A percentile compares a stretch with the other conserved stretches of the same genome.
Evolutionary conservation across 2,113 vertebrate genomes (phyloP).

Genomic region (Stomatorhinus ivindoensis): DNA sequence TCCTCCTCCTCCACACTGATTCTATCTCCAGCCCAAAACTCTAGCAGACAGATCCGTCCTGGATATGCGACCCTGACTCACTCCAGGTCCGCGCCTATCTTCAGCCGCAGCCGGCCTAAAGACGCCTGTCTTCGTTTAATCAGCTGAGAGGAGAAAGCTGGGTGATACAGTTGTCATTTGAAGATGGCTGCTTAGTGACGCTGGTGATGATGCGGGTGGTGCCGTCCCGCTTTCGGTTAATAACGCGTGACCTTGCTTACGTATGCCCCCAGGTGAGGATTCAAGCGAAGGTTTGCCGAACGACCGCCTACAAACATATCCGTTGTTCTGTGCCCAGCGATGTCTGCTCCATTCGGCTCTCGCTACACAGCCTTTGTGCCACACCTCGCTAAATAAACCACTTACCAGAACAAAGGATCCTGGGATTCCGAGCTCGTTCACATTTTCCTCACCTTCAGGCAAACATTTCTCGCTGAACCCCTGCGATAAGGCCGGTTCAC

Average conservation of each 20-base stretch:
- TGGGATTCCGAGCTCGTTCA: not conserved
- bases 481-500: slow-evolving; percentile 16
- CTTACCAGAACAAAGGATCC: not conserved
- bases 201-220: not conserved
- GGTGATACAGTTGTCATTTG: not conserved
- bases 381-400: not conserved
- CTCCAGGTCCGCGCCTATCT: not conserved
- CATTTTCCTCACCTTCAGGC: not conserved
- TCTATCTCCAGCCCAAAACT: not conserved
- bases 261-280: not conserved
- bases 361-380: not conserved
- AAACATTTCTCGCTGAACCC: not conserved
- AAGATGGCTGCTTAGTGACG: not conserved
- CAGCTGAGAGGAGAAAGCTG: not conserved
- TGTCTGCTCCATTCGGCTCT: not conserved
- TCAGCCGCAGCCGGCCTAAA: not conserved
- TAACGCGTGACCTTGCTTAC: not conserved
- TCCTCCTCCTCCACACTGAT: not conserved
- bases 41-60: not conserved
- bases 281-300: not conserved
- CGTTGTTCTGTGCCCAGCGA: not conserved
- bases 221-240: not conserved
- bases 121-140: not conserved
- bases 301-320: not conserved
- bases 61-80: not conserved